Evolutionary conservation across 2,797 vertebrate species (phyloP).

Genomic region (Fistularia commersonii): DNA sequence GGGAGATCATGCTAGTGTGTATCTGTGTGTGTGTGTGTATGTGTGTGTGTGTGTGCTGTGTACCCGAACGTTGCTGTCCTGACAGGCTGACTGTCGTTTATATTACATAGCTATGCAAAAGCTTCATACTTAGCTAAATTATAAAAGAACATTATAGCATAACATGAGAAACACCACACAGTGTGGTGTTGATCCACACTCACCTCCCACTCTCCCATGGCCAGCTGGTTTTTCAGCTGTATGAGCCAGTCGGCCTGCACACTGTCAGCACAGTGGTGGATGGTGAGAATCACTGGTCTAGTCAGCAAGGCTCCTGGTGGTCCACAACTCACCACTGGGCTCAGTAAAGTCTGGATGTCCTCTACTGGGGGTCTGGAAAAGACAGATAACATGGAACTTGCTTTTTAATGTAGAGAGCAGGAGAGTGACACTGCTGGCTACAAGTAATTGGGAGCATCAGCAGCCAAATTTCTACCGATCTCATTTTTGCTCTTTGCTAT

Average conservation of each 20-base stretch:
- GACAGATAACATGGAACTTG: conserved; percentile 35
- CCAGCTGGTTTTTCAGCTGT: conserved; percentile 86
- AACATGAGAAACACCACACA: no score
- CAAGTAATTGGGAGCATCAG: conserved; percentile 3
- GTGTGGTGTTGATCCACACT: conserved; percentile 41
- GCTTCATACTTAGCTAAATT: no score
- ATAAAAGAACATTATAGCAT: no score
- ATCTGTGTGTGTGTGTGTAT: not conserved
- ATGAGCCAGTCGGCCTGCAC: conserved; percentile 91
- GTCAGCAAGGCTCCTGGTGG: conserved; percentile 88
- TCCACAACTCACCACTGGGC: conserved; percentile 92
- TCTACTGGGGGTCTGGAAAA: conserved; percentile 82
- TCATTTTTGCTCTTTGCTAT: conserved; percentile 2
- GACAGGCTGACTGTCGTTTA: no score
- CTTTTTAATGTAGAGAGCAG: conserved; percentile 14
- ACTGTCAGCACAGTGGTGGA: conserved; percentile 90
- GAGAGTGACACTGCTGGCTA: conserved; percentile 1
- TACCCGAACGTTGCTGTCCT: no score
- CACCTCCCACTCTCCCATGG: conserved; percentile 92
- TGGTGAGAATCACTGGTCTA: conserved; percentile 87
- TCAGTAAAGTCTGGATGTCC: conserved; percentile 88
- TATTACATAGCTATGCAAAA: no score
- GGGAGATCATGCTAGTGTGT: conserved; percentile 2
- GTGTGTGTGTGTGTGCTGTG: no score
- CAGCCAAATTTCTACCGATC: conserved; percentile 19